These are phyloP conservation scores for Macroteleia sp. DNA, from an alignment of 2,888 invertebrate species.

Conservation along the genomic window DNA sequence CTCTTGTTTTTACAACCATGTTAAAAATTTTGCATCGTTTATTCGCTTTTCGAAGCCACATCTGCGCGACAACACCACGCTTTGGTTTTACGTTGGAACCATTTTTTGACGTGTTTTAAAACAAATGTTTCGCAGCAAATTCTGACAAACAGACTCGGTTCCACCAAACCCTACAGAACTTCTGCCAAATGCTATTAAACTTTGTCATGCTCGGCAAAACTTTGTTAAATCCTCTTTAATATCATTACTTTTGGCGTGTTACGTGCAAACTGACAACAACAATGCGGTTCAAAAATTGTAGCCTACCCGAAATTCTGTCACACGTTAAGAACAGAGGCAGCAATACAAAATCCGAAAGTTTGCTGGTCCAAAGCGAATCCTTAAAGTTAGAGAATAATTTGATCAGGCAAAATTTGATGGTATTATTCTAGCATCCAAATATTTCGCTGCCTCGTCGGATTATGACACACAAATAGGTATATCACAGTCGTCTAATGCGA, in stretches of 20 bases:
- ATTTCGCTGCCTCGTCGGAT: no score
- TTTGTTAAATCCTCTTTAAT: conserved; percentile 22
- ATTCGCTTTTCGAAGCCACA: not conserved
- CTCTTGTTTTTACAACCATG: not conserved
- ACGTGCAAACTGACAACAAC: not conserved
- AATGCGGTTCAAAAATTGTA: not conserved
- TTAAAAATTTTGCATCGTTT: not conserved
- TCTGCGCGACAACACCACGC: not conserved
- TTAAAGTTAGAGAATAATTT: no score
- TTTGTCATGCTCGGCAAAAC: conserved; percentile 42
- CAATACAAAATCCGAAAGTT: no score
- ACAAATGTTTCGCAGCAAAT: not conserved
- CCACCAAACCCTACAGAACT: conserved; percentile 19
- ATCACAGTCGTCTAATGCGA: no score
- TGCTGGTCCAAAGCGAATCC: no score
- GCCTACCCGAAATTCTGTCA: not conserved
- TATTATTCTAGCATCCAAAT: no score
- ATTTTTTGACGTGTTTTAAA: not conserved
- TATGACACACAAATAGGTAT: no score
- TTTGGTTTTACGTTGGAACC: not conserved
- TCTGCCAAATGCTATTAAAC: conserved; percentile 50
- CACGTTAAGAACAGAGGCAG: not conserved
- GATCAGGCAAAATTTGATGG: no score
- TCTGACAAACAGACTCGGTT: not conserved
- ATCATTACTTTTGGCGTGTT: not conserved